Evolutionary conservation across 2,888 invertebrate species (phyloP), one percentile per base, ranked within the genome.

Genomic region (Lathronympha strigana): DNA sequence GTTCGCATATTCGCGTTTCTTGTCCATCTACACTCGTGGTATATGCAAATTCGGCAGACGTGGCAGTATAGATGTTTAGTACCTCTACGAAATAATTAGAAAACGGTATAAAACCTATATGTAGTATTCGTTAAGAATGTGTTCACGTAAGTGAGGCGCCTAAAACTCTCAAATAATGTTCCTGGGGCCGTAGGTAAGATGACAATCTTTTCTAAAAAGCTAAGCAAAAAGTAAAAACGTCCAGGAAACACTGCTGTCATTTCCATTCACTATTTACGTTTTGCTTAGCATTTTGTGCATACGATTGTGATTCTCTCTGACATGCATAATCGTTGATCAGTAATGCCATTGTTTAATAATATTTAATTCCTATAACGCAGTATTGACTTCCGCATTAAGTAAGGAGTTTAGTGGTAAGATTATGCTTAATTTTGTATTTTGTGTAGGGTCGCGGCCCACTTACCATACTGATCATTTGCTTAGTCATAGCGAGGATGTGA

Each of bases 351-450:
- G 78, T 79, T 80, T 81, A 80, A 82, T 83, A 79, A 85, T 81
- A 87, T 87, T 88, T 85, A 86, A 86, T 87, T 87, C 77, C 80
- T 84, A 82, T 84, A 81, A 81, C 83, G 77, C 90, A 92, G 91
- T 92, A 91, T 90, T 92, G 90, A 90, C 84, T 89, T 88, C 84
- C 86, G 83, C 80, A 80, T 84, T 87, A 85, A 81, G 79, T 86
- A 86, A 88, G 83, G 78, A 74, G 79, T 73, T 79, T 88, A 90
- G 86, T 79, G 66, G 70, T 88, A 90, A 90, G 90, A 79, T 81
- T 85, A 87, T 88, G 87, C 84, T 90, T 90, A 87, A 83, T 89
- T 89, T 90, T 88, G 83, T 89, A 89, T 87, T 88, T 88, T 86
- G 81, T 88, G 86, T 87, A 85, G 86, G 87, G 86, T 76, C 69